A percentile compares a stretch with the other conserved stretches of the same genome.
phyloP scores from a whole-genome alignment of 2,888 invertebrate genomes.

The Euproctis similis region DNA sequence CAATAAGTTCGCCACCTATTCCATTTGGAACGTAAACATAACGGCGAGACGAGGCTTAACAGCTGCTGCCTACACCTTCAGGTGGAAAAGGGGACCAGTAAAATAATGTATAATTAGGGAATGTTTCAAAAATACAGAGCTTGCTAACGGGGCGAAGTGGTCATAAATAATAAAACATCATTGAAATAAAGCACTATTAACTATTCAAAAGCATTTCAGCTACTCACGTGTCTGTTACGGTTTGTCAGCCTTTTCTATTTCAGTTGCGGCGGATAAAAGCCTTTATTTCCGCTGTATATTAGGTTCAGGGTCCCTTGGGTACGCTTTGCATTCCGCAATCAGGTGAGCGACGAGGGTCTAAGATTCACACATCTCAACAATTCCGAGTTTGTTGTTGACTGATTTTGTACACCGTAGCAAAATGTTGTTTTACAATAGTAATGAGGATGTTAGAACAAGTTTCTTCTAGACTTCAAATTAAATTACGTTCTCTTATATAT shows the following conservation, averaged over 20 bases:
- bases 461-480: slow-evolving; percentile 11
- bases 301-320: slow-evolving; percentile 38
- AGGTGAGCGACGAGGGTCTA: slow-evolving; percentile 51
- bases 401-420: slow-evolving; percentile 31
- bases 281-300: slow-evolving; percentile 38
- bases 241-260: slow-evolving; percentile 26
- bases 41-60: too few relatives aligned
- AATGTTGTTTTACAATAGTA: slow-evolving; percentile 27
- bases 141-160: slow-evolving; percentile 20
- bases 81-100: too few relatives aligned
- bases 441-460: slow-evolving; percentile 17
- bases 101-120: too few relatives aligned
- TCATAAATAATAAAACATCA: slow-evolving; percentile 36
- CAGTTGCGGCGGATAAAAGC: slow-evolving; percentile 33
- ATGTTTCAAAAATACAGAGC: slow-evolving; percentile 28
- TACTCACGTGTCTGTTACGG: slow-evolving; percentile 40
- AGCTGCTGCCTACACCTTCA: too few relatives aligned
- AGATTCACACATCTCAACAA: slow-evolving; percentile 45
- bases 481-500: slow-evolving; percentile 10
- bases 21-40: too few relatives aligned
- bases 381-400: slow-evolving; percentile 41
- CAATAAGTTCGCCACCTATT: too few relatives aligned
- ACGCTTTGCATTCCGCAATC: slow-evolving; percentile 51
- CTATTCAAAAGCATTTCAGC: slow-evolving; percentile 46
- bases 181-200: slow-evolving; percentile 45